phyloP scores from a whole-genome alignment of 2,113 vertebrate species.

The Psammodynastes pulverulentus region DNA sequence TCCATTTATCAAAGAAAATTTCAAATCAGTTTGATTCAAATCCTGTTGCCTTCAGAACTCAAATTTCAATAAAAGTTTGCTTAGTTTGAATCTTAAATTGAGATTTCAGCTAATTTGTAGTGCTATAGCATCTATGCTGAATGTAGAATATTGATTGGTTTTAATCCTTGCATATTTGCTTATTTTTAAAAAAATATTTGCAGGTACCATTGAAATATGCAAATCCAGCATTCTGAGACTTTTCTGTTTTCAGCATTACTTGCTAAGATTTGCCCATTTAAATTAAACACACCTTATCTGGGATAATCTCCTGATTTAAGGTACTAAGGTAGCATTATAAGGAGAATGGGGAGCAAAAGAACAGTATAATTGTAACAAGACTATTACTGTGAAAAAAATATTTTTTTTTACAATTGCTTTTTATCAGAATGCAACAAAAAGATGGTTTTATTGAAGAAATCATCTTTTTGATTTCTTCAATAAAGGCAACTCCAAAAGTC shows the following conservation, averaged over 20 bases:
- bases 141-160: background rate
- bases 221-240: background rate
- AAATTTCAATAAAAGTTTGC: background rate
- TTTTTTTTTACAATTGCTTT: background rate
- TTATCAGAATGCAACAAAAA: background rate
- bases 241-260: background rate
- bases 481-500: background rate
- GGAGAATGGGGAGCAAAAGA: background rate
- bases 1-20: background rate
- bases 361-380: background rate
- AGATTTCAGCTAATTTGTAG: background rate
- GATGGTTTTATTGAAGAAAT: background rate
- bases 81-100: background rate
- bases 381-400: background rate
- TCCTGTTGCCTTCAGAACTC: background rate
- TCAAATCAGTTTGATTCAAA: background rate
- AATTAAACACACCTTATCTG: background rate
- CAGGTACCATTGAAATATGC: background rate
- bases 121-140: background rate
- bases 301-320: background rate
- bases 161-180: background rate
- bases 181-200: background rate
- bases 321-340: background rate
- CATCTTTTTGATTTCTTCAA: too few relatives aligned
- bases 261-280: background rate